phyloP scores from a whole-genome alignment of 2,797 vertebrate species.

The Allochrocebus solatus region DNA sequence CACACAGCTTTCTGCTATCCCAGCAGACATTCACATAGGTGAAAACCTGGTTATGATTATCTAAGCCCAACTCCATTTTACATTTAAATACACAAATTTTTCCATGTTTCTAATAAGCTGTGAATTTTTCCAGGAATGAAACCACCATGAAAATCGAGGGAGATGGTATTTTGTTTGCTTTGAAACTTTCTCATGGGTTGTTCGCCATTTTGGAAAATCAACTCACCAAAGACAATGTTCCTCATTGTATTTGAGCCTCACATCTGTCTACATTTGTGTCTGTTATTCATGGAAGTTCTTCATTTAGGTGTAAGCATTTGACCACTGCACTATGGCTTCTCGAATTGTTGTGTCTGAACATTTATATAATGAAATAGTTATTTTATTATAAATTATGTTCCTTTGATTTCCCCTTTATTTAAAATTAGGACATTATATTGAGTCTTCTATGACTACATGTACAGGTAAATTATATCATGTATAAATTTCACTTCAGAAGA shows the following conservation, averaged over 20 bases:
- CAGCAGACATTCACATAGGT: neutral
- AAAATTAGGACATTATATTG: neutral
- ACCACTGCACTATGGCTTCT: neutral
- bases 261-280: neutral
- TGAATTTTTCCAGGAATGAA: constrained; percentile 38
- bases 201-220: constrained; percentile 24
- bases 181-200: neutral
- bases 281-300: neutral
- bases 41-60: constrained; percentile 49
- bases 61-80: neutral
- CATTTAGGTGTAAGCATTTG: neutral
- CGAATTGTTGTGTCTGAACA: neutral
- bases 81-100: constrained; percentile 22
- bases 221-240: neutral
- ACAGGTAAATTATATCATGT: neutral
- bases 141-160: constrained; percentile 34
- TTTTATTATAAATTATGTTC: neutral
- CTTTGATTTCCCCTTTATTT: constrained; percentile 1
- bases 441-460: neutral
- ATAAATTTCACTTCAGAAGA: neutral
- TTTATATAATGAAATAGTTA: neutral
- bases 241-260: neutral
- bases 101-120: constrained; percentile 21
- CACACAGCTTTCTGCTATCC: neutral
- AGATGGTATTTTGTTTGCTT: constrained; percentile 35